phyloP scores from a whole-genome alignment of 2,797 vertebrate species.

The Ceyx erithaca region DNA sequence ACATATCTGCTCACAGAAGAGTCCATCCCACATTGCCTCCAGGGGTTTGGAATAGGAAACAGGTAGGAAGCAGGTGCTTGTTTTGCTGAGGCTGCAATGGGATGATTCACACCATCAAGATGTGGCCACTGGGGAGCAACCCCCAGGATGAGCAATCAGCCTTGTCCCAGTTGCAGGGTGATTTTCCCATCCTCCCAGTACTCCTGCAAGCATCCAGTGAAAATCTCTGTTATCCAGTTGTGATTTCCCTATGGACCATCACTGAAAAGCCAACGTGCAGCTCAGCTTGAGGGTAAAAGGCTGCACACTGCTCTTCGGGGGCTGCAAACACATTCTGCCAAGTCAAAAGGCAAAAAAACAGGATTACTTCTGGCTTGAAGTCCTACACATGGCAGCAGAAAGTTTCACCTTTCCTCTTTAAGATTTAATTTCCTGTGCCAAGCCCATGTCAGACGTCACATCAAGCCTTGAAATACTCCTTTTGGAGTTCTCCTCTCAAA shows the following conservation, averaged over 20 bases:
- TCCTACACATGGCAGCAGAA: not conserved
- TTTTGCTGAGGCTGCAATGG: not conserved
- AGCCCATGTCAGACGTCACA: accelerated
- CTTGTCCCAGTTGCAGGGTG: not conserved
- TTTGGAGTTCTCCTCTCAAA: not conserved
- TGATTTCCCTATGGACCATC: not conserved
- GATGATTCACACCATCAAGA: not conserved
- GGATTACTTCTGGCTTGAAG: not conserved
- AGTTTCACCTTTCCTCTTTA: not conserved
- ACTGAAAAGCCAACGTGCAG: not conserved
- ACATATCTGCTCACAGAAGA: not conserved
- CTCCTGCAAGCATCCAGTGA: not conserved
- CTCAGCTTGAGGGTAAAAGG: not conserved
- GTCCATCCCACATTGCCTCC: not conserved
- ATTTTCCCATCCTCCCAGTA: not conserved
- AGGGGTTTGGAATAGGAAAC: not conserved
- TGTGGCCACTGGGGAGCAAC: accelerated
- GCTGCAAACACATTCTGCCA: not conserved
- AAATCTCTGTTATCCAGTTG: not conserved
- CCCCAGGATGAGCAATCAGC: accelerated
- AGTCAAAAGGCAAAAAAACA: not conserved
- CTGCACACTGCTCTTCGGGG: not conserved
- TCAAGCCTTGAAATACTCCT: not conserved
- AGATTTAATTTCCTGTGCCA: not conserved
- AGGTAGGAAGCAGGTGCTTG: not conserved